Conservation (phyloP, 2,888 invertebrate genomes). For the Folsomia manolachei region DNA sequence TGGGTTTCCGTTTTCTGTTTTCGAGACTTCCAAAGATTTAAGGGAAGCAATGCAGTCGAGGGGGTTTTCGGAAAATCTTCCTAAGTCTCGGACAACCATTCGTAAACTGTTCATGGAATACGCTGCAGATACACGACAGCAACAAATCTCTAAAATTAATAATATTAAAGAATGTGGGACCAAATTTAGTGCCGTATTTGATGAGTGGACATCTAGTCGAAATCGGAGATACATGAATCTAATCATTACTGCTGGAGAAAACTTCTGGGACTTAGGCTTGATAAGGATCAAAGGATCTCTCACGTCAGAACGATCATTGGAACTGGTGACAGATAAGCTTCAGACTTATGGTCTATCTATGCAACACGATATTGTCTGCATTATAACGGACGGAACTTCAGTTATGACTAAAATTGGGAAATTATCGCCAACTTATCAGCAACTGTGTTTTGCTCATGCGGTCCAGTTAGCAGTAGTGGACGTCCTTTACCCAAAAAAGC, state of each 20-base stretch:
- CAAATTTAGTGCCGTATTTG: not conserved
- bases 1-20: not conserved
- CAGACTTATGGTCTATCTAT: slow-evolving; percentile 10
- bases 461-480: slow-evolving; percentile 30
- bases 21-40: not conserved
- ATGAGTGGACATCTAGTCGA: not conserved
- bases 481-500: slow-evolving; percentile 14
- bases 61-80: not conserved
- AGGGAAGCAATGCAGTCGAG: not conserved
- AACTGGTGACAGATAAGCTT: slow-evolving; percentile 11
- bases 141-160: not conserved
- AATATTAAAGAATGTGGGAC: not conserved
- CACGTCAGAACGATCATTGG: slow-evolving; percentile 8
- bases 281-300: not conserved
- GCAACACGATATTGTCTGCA: slow-evolving; percentile 12
- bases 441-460: slow-evolving; percentile 33
- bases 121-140: not conserved
- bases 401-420: slow-evolving; percentile 29
- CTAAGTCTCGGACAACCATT: not conserved
- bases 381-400: slow-evolving; percentile 29
- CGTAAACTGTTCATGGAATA: not conserved
- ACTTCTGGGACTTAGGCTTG: not conserved
- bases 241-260: not conserved
- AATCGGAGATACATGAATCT: not conserved
- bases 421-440: slow-evolving; percentile 14